Evolutionary conservation across 2,888 invertebrate genomes (phyloP).

Genomic region (Eulithis prunata): DNA sequence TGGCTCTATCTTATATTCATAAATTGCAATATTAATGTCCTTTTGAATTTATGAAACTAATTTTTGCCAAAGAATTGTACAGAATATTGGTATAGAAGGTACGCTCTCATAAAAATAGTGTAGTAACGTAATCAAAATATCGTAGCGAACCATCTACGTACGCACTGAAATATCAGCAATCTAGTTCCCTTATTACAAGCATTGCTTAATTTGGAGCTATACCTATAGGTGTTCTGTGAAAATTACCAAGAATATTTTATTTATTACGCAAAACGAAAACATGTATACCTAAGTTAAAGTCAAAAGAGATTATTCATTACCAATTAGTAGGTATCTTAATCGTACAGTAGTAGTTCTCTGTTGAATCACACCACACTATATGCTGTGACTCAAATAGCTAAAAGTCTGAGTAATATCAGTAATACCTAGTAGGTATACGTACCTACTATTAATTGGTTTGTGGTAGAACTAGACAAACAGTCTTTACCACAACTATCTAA

Average conservation of each 20-base stretch:
- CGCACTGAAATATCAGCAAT: no score
- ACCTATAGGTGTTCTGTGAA: no score
- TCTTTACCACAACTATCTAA: constrained; percentile 18
- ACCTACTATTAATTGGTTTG: no score
- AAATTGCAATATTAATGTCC: constrained; percentile 36
- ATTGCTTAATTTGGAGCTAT: no score
- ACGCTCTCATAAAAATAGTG: neutral
- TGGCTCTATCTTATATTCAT: constrained; percentile 37
- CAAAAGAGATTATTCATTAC: no score
- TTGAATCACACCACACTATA: neutral
- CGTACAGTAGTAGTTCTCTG: constrained; percentile 1
- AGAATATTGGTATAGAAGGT: neutral
- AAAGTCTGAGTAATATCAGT: constrained; percentile 15
- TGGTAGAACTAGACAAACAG: neutral
- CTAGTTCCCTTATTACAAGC: no score
- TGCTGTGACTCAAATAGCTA: neutral
- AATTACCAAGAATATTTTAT: no score
- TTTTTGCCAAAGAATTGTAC: constrained; percentile 16
- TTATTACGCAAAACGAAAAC: no score
- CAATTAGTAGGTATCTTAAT: neutral
- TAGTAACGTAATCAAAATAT: no score
- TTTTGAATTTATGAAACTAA: constrained; percentile 23
- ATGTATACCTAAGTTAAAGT: no score
- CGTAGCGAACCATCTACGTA: no score
- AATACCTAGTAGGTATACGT: neutral